phyloP scores from a whole-genome alignment of 1,140 invertebrate genomes.

The Ruditapes philippinarum region DNA sequence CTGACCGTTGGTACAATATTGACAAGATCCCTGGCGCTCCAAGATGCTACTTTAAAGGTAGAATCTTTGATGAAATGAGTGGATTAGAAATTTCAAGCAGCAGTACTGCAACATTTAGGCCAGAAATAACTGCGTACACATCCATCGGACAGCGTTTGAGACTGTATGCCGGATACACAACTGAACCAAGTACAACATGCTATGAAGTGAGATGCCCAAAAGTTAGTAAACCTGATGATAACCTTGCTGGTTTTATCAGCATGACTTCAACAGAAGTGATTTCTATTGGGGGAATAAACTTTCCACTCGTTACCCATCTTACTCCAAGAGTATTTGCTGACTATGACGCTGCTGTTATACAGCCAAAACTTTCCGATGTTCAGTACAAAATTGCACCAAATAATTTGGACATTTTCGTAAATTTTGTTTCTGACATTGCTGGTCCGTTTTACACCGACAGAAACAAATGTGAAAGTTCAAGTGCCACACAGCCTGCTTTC shows the following conservation, averaged over 20 bases:
- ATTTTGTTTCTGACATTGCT: background rate
- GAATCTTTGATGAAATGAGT: slow-evolving; percentile 6
- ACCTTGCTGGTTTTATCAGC: slow-evolving; percentile 28
- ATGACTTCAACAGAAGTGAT: slow-evolving; percentile 22
- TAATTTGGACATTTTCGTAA: slow-evolving; percentile 8
- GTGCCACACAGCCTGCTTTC: background rate
- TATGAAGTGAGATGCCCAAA: slow-evolving; percentile 4
- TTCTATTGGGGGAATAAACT: background rate
- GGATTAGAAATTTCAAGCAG: background rate
- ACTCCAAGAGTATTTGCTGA: background rate
- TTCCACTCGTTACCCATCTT: background rate
- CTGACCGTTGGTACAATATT: background rate
- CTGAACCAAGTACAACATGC: background rate
- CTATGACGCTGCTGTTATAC: background rate
- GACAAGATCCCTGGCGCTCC: slow-evolving; percentile 37
- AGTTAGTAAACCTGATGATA: background rate
- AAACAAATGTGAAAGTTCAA: background rate
- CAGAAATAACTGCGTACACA: background rate
- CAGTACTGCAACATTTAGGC: slow-evolving; percentile 6
- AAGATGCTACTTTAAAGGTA: slow-evolving; percentile 32
- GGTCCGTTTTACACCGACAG: slow-evolving; percentile 24
- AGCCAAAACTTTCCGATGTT: background rate
- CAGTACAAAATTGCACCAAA: background rate
- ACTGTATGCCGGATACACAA: slow-evolving; percentile 2
- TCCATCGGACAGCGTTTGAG: background rate